phyloP scores from a whole-genome alignment of 1,140 invertebrate species.

The Tetranychus urticae region DNA sequence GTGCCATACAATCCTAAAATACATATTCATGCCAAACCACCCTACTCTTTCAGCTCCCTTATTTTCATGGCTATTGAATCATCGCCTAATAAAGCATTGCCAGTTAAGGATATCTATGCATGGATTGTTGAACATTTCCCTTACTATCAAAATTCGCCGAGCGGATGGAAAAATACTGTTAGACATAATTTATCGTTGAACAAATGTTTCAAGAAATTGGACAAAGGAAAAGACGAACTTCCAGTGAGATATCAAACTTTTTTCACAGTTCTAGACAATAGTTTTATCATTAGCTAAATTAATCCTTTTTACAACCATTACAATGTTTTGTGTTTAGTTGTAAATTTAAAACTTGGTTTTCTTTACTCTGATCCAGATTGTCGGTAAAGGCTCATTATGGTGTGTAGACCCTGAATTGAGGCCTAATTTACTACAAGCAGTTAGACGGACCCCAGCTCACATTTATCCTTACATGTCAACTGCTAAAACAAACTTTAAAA shows the following conservation, averaged over 20 bases:
- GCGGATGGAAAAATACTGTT: constrained; percentile 32
- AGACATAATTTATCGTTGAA: constrained; percentile 30
- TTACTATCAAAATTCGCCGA: constrained; percentile 27
- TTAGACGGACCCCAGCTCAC: constrained; percentile 56
- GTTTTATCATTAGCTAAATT: background rate
- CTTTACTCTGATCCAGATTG: constrained; percentile 31
- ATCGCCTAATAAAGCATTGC: constrained; percentile 57
- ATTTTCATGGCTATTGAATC: constrained; percentile 96
- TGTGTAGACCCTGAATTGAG: constrained; percentile 71
- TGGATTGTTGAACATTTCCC: constrained; percentile 54
- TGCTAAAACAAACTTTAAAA: constrained; percentile 14
- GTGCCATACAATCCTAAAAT: constrained; percentile 30
- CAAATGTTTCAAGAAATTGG: constrained; percentile 30
- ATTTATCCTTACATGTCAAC: constrained; percentile 31
- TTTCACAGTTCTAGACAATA: background rate
- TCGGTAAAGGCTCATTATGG: constrained; percentile 83
- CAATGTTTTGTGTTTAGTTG: background rate
- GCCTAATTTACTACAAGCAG: constrained; percentile 55
- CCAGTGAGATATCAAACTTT: background rate
- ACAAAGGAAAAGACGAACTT: constrained; percentile 33
- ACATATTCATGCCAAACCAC: constrained; percentile 65
- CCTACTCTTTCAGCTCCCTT: constrained; percentile 78
- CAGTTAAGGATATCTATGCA: constrained; percentile 90
- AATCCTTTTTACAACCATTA: too few species aligned
- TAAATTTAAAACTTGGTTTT: background rate